Percentiles rank a stretch among this genome's conserved stretches.
Evolutionary conservation across 1,140 invertebrate species (phyloP).

Genomic region (Zophobas morio): DNA sequence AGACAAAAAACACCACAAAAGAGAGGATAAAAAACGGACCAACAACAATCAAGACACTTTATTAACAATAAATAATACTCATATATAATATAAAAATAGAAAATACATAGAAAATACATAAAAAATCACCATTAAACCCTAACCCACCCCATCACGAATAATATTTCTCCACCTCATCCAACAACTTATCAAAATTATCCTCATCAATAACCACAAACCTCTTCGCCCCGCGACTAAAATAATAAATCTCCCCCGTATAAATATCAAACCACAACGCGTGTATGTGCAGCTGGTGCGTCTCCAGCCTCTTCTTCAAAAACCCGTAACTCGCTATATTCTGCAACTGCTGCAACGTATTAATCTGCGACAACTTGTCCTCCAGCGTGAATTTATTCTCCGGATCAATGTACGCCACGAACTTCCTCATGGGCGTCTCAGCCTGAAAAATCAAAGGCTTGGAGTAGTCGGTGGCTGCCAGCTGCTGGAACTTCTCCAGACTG

Average conservation of each 20-base stretch:
- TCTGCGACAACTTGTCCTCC: conserved; percentile 95
- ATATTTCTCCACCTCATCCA: no score
- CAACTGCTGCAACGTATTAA: conserved; percentile 94
- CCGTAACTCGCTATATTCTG: conserved; percentile 96
- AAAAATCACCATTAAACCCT: no score
- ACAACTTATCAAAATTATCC: conserved; percentile 78
- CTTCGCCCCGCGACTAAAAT: conserved; percentile 89
- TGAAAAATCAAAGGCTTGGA: conserved; percentile 86
- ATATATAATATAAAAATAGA: no score
- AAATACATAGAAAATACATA: no score
- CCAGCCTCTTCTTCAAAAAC: conserved; percentile 88
- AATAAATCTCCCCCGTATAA: conserved; percentile 96
- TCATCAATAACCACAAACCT: conserved; percentile 89
- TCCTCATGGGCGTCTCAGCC: conserved; percentile 86
- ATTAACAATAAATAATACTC: no score
- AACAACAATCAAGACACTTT: no score
- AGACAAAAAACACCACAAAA: no score
- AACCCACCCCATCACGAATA: no score
- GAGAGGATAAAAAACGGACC: no score
- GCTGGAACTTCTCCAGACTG: conserved; percentile 87
- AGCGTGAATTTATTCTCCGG: conserved; percentile 90
- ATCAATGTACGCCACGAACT: conserved; percentile 95
- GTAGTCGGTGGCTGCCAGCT: conserved; percentile 79
- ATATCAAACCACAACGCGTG: conserved; percentile 98
- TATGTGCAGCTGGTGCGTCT: conserved; percentile 87